These are phyloP conservation scores for Manis javanica DNA, from an alignment of 2,797 vertebrate genomes.

Conservation along the genomic window DNA sequence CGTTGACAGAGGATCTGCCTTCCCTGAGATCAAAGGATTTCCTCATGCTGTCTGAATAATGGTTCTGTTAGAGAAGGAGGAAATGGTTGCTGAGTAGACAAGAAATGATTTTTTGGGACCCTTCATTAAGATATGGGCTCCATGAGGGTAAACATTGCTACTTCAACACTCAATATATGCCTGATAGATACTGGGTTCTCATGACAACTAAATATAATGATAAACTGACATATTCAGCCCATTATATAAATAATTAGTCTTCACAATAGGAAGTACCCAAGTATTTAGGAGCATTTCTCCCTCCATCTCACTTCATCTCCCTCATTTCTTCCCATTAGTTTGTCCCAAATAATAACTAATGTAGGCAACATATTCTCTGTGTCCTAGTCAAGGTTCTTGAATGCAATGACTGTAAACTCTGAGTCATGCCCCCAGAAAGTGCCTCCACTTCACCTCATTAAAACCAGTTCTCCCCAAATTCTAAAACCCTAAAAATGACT, in stretches of 20 bases:
- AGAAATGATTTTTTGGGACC: background rate
- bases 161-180: background rate
- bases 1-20: background rate
- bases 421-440: background rate
- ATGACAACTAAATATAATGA: background rate
- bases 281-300: background rate
- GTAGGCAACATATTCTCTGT: background rate
- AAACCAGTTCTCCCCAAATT: background rate
- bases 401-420: background rate
- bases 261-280: background rate
- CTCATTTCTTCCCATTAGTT: background rate
- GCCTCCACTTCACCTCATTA: background rate
- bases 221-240: background rate
- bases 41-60: background rate
- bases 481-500: background rate
- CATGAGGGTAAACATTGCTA: background rate
- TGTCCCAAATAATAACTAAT: background rate
- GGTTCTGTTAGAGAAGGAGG: background rate
- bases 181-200: background rate
- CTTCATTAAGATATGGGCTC: background rate
- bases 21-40: background rate
- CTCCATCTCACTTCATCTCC: background rate
- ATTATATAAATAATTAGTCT: background rate
- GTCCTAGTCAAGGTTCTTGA: background rate
- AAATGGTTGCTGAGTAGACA: background rate